These are phyloP conservation scores for Orthonychiurus folsomi DNA, from an alignment of 2,888 invertebrate species.

Conservation along the genomic window DNA sequence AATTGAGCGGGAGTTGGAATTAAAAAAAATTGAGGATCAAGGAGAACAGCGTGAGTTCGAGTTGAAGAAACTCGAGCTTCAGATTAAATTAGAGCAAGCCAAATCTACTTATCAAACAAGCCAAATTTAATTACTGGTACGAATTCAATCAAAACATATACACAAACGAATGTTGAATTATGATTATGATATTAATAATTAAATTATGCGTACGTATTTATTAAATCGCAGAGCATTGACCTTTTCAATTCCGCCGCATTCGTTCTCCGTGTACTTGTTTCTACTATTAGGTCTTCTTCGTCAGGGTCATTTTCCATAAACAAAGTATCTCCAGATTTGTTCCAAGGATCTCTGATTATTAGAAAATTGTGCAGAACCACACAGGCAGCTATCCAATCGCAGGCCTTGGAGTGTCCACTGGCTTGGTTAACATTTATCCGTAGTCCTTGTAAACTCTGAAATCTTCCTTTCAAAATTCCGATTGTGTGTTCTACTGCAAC, in stretches of 20 bases:
- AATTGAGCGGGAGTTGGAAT: not conserved
- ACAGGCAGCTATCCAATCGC: slow-evolving; percentile 18
- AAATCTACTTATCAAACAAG: too few species aligned
- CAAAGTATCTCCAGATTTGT: not conserved
- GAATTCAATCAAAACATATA: too few species aligned
- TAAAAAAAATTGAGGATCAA: not conserved
- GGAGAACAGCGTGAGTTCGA: not conserved
- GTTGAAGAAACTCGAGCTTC: slow-evolving; percentile 1
- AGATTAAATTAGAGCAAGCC: not conserved
- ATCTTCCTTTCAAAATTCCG: slow-evolving; percentile 20
- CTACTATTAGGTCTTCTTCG: not conserved
- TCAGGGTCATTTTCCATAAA: not conserved
- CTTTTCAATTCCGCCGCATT: not conserved
- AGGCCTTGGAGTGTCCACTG: slow-evolving; percentile 14
- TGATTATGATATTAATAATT: too few species aligned
- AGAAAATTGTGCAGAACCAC: slow-evolving; percentile 20
- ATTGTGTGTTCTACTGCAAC: slow-evolving; percentile 19
- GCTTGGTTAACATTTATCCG: not conserved
- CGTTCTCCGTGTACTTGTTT: not conserved
- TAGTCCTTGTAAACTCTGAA: slow-evolving; percentile 13
- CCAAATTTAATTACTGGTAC: too few species aligned
- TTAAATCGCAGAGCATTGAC: not conserved
- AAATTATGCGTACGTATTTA: too few species aligned
- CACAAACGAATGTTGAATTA: too few species aligned
- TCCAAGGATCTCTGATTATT: slow-evolving; percentile 13